phyloP scores from a whole-genome alignment of 2,797 vertebrate genomes.

The Gadopsis marmoratus region DNA sequence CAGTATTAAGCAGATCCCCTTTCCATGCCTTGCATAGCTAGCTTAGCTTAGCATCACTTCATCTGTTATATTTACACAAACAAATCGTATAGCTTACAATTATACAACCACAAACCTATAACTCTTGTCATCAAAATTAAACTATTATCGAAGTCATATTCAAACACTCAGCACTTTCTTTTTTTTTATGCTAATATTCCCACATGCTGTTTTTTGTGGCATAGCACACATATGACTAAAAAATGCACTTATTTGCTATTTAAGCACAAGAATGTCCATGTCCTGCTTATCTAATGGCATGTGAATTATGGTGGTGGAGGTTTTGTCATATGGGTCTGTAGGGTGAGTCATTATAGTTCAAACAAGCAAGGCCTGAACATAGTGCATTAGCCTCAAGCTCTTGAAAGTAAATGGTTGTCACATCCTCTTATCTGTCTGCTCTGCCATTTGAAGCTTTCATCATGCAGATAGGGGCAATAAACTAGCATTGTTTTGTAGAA shows the following conservation, averaged over 20 bases:
- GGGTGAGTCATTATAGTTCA: constrained; percentile 59
- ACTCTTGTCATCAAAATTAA: constrained; percentile 60
- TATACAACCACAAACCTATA: constrained; percentile 62
- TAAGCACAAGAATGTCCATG: constrained; percentile 19
- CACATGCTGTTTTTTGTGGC: constrained; percentile 5
- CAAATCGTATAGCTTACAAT: constrained; percentile 33
- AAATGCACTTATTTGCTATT: constrained; percentile 12
- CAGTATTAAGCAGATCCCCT: constrained; percentile 79
- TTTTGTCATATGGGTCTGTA: constrained; percentile 34
- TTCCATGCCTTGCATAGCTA: constrained; percentile 79
- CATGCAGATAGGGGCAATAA: constrained; percentile 12
- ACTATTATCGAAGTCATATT: constrained; percentile 34
- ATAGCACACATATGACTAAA: background rate
- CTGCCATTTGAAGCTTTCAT: constrained; percentile 54
- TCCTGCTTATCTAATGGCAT: constrained; percentile 52
- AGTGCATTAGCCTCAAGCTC: constrained; percentile 48
- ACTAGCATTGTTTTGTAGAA: constrained; percentile 1
- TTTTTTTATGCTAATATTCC: constrained; percentile 12
- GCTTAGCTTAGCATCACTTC: constrained; percentile 76
- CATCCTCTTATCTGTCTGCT: constrained; percentile 57
- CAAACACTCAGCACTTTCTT: constrained; percentile 16
- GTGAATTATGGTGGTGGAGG: constrained; percentile 42
- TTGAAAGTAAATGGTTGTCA: constrained; percentile 69
- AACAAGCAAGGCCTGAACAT: constrained; percentile 40
- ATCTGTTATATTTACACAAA: constrained; percentile 70